These are phyloP conservation scores for Eubasilissa regina DNA, from an alignment of 1,140 invertebrate species.

Conservation along the genomic window DNA sequence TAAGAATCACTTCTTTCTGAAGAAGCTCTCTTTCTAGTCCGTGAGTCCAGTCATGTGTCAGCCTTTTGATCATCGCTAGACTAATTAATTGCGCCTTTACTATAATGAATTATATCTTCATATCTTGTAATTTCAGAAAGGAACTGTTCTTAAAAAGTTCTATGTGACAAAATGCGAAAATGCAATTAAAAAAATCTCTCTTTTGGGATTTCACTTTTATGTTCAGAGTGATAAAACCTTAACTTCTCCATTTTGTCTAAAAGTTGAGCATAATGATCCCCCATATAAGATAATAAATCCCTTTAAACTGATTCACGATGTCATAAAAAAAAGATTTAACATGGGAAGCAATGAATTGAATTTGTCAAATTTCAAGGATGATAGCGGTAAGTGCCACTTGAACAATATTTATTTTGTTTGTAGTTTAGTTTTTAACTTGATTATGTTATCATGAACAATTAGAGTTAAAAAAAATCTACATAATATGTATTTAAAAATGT, in stretches of 20 bases:
- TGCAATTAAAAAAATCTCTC: constrained; percentile 25
- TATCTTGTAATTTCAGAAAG: constrained; percentile 18
- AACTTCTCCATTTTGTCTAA: constrained; percentile 8
- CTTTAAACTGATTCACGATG: constrained; percentile 23
- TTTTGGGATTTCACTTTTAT: background rate
- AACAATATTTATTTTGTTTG: background rate
- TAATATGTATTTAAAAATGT: too few relatives aligned
- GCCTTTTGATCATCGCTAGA: too few relatives aligned
- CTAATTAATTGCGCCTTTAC: background rate
- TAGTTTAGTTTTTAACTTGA: too few relatives aligned
- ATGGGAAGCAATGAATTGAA: constrained; percentile 23
- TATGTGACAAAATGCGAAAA: constrained; percentile 41
- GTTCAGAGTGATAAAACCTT: background rate
- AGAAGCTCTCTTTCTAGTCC: too few relatives aligned
- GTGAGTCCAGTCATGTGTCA: too few relatives aligned
- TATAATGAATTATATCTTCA: background rate
- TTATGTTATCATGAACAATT: too few relatives aligned
- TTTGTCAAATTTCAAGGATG: constrained; percentile 4
- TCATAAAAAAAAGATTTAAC: constrained; percentile 19
- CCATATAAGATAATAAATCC: constrained; percentile 19
- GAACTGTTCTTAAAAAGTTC: constrained; percentile 13
- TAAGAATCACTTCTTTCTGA: too few relatives aligned
- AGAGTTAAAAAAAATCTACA: too few relatives aligned
- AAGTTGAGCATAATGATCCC: constrained; percentile 30
- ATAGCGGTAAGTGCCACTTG: background rate